These are phyloP conservation scores for Dipodomys stephensi DNA, from an alignment of 2,113 vertebrate species.

Conservation along the genomic window DNA sequence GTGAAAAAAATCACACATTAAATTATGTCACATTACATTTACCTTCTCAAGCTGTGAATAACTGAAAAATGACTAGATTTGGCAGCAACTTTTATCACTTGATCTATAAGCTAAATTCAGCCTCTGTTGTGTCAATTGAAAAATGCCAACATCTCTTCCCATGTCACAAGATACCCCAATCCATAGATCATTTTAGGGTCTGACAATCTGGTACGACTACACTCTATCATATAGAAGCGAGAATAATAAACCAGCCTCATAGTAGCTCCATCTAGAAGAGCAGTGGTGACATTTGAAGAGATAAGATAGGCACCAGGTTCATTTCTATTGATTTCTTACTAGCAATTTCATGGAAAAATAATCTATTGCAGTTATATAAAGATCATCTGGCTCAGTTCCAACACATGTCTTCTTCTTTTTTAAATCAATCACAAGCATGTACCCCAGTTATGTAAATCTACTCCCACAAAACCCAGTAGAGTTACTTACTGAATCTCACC, in stretches of 20 bases:
- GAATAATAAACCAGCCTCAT: slow-evolving; percentile 10
- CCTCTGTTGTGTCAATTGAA: slow-evolving; percentile 7
- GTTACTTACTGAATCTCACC: slow-evolving; percentile 64
- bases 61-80: slow-evolving; percentile 64
- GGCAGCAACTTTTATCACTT: slow-evolving; percentile 44
- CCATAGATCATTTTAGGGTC: background rate
- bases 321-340: slow-evolving; percentile 40
- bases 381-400: slow-evolving; percentile 47
- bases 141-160: slow-evolving; percentile 38
- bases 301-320: slow-evolving; percentile 5
- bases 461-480: slow-evolving; percentile 43
- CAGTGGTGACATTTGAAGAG: background rate
- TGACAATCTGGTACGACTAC: background rate
- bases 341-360: slow-evolving; percentile 30
- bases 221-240: slow-evolving; percentile 6
- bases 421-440: too few species aligned
- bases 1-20: slow-evolving; percentile 41
- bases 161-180: background rate
- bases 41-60: slow-evolving; percentile 45
- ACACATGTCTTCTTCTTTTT: slow-evolving; percentile 45
- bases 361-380: background rate
- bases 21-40: slow-evolving; percentile 67
- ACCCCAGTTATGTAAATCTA: slow-evolving; percentile 63
- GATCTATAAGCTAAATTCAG: slow-evolving; percentile 50
- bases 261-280: background rate